A percentile compares a stretch with the other conserved stretches of the same genome.
These are phyloP conservation scores for Ptilonorhynchus violaceus DNA, from an alignment of 2,113 vertebrate species.

Conservation along the genomic window DNA sequence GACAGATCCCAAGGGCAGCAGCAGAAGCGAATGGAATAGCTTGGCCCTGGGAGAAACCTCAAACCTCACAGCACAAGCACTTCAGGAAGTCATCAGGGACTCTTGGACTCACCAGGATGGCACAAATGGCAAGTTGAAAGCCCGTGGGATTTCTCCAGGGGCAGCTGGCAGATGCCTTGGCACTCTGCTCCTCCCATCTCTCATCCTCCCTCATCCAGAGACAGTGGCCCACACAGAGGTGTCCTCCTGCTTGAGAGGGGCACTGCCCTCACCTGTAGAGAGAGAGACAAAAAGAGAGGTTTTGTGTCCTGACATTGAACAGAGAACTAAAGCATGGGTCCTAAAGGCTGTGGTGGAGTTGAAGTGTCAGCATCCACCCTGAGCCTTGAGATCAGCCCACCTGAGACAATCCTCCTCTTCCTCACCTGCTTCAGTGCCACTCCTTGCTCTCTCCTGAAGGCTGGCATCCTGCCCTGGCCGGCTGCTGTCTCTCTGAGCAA, in stretches of 20 bases:
- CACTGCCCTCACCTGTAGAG: not conserved
- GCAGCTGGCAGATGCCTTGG: no score
- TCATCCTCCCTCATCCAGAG: not conserved
- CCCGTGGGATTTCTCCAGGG: not conserved
- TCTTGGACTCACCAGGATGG: not conserved
- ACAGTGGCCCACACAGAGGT: not conserved
- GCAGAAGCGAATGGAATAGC: not conserved
- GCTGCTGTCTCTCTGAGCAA: not conserved
- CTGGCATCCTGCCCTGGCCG: not conserved
- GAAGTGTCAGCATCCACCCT: not conserved
- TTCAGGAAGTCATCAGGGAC: not conserved
- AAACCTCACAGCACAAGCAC: not conserved
- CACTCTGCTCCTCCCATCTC: not conserved
- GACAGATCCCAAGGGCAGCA: accelerated
- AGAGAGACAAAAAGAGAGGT: not conserved
- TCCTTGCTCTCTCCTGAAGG: not conserved
- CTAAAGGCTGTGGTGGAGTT: not conserved
- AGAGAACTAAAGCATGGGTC: not conserved
- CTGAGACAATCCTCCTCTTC: not conserved
- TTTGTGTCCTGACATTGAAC: not conserved
- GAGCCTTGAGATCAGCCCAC: not conserved
- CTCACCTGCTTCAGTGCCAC: not conserved
- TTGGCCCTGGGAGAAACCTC: not conserved
- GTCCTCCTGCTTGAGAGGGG: not conserved
- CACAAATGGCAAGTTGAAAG: not conserved